A percentile compares a stretch with the other conserved stretches of the same genome.
These are phyloP conservation scores for Mya arenaria DNA, from an alignment of 1,140 invertebrate genomes.

Conservation along the genomic window DNA sequence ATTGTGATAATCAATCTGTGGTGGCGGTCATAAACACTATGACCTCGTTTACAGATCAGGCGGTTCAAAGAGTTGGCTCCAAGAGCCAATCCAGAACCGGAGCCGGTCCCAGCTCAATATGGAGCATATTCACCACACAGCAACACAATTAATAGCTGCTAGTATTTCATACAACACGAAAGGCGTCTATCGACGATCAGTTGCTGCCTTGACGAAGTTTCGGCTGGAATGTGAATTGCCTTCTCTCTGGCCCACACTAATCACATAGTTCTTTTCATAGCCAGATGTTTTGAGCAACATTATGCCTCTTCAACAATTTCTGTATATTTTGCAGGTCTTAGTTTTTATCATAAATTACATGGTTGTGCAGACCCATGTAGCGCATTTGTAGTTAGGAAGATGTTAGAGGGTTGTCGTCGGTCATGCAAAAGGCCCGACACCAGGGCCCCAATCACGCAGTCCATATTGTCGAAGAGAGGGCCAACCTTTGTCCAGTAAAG, in stretches of 20 bases:
- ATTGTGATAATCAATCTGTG: conserved; percentile 49
- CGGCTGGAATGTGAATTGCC: neutral
- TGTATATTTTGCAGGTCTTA: neutral
- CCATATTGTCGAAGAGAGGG: neutral
- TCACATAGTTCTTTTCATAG: neutral
- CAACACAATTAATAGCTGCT: neutral
- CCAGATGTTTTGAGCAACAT: neutral
- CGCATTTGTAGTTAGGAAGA: neutral
- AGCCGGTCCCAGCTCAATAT: neutral
- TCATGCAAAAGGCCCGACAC: neutral
- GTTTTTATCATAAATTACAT: neutral
- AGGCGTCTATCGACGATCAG: neutral
- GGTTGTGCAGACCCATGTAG: neutral
- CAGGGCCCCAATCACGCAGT: neutral
- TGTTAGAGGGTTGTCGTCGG: neutral
- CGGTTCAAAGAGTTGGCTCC: conserved; percentile 20
- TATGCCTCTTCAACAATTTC: neutral
- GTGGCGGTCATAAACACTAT: conserved; percentile 39
- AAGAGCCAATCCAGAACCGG: neutral
- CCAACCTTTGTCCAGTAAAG: neutral
- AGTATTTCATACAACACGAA: conserved; percentile 3
- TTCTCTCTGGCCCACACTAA: neutral
- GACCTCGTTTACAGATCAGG: conserved; percentile 50
- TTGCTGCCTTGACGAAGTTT: neutral
- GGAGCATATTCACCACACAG: neutral